phyloP scores from a whole-genome alignment of 1,140 invertebrate species.

The Melipona quadrifasciata region DNA sequence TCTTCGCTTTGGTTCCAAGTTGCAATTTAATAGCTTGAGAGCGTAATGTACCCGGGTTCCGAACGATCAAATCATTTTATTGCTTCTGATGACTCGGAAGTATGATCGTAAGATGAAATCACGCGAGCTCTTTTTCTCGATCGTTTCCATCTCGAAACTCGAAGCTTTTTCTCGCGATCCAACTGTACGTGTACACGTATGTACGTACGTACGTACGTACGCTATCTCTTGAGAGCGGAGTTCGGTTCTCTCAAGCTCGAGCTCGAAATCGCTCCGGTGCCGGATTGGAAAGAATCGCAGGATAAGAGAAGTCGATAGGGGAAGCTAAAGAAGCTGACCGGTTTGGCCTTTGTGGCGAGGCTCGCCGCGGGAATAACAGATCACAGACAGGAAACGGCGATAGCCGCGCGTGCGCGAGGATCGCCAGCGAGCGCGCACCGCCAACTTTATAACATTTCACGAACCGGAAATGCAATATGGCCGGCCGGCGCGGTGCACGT shows the following conservation, averaged over 20 bases:
- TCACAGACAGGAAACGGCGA: slow-evolving; percentile 72
- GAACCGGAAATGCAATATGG: slow-evolving; percentile 71
- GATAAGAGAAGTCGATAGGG: slow-evolving; percentile 2
- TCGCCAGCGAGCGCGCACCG: slow-evolving; percentile 34
- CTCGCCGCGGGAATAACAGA: slow-evolving; percentile 44
- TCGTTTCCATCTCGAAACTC: not conserved
- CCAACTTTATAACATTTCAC: slow-evolving; percentile 67
- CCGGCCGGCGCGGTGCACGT: slow-evolving; percentile 50
- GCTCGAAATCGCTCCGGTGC: slow-evolving; percentile 3
- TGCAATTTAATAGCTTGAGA: not conserved
- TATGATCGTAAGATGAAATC: not conserved
- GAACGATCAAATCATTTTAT: slow-evolving; percentile 2
- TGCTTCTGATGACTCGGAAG: not conserved
- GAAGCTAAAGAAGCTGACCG: not conserved
- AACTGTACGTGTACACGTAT: too few species aligned
- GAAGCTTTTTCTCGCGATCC: not conserved
- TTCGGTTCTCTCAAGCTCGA: not conserved
- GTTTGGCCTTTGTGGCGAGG: not conserved
- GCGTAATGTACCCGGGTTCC: not conserved
- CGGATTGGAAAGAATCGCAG: slow-evolving; percentile 1
- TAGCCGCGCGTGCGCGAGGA: slow-evolving; percentile 51
- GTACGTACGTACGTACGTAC: too few species aligned
- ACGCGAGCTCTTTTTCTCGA: not conserved
- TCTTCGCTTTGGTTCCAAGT: not conserved
- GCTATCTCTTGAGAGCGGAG: too few species aligned